Percentiles rank a stretch among this genome's conserved stretches.
phyloP scores from a whole-genome alignment of 2,797 vertebrate species.

The Anabas testudineus region DNA sequence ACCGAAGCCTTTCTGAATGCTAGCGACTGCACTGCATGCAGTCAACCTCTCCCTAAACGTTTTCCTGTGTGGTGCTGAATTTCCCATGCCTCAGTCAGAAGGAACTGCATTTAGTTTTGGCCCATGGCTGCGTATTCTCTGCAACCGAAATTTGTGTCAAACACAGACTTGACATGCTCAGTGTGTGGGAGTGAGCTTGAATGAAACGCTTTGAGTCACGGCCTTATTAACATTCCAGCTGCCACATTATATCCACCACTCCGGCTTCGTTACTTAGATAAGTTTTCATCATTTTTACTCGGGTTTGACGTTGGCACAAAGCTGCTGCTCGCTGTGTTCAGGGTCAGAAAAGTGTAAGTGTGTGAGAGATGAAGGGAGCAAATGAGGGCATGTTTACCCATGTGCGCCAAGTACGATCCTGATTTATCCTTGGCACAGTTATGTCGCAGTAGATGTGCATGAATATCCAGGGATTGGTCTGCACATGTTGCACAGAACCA shows the following conservation, averaged over 20 bases:
- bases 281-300: constrained; percentile 11
- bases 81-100: constrained; percentile 7
- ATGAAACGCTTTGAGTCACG: constrained; percentile 40
- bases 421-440: constrained; percentile 24
- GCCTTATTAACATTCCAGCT: constrained; percentile 67
- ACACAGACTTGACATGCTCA: constrained; percentile 24
- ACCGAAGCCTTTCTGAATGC: constrained; percentile 10
- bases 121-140: constrained; percentile 16
- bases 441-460: not conserved
- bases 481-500: constrained; percentile 20
- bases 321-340: constrained; percentile 9
- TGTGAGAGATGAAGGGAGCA: not conserved
- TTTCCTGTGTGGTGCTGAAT: constrained; percentile 37
- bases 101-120: constrained; percentile 11
- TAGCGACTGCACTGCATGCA: not conserved
- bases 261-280: not conserved
- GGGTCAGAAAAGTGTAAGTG: constrained; percentile 9
- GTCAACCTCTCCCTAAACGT: constrained; percentile 38
- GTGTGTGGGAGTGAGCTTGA: constrained; percentile 40
- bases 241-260: constrained; percentile 43
- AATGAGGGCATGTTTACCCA: not conserved
- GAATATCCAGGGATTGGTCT: not conserved
- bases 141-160: constrained; percentile 22
- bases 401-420: constrained; percentile 1
- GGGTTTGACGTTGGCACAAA: constrained; percentile 7